A percentile compares a stretch with the other conserved stretches of the same genome.
phyloP scores from a whole-genome alignment of 2,113 vertebrate genomes.

The Notothenia rossii region DNA sequence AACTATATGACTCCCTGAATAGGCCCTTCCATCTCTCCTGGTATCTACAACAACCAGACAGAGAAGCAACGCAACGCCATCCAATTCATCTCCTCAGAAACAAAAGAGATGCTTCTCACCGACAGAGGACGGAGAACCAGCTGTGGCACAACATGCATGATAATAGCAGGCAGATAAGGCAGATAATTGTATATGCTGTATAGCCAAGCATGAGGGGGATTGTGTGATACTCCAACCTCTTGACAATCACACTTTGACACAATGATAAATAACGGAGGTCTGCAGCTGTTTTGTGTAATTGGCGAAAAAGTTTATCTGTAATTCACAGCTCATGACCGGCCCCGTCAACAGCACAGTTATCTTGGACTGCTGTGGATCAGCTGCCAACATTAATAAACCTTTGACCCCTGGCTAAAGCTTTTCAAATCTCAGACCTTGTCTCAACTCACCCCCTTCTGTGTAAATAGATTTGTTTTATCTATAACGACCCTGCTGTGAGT shows the following conservation, averaged over 20 bases:
- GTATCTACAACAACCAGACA: constrained; percentile 50
- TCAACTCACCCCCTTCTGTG: constrained; percentile 2
- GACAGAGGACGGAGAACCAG: constrained; percentile 52
- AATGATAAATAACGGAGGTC: constrained; percentile 41
- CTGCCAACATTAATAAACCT: constrained; percentile 33
- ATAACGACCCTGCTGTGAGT: constrained; percentile 25
- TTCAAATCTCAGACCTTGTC: constrained; percentile 8
- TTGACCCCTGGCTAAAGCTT: constrained; percentile 41
- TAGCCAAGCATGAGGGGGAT: constrained; percentile 41
- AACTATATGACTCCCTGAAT: constrained; percentile 41
- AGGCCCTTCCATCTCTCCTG: constrained; percentile 27
- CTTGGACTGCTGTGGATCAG: constrained; percentile 34
- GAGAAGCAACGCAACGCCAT: constrained; percentile 10
- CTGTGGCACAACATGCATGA: constrained; percentile 36
- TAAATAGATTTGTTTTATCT: constrained; percentile 27
- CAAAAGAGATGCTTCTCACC: constrained; percentile 60
- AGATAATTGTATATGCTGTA: constrained; percentile 59
- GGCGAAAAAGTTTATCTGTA: constrained; percentile 31
- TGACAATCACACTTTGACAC: constrained; percentile 29
- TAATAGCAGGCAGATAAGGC: constrained; percentile 66
- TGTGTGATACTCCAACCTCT: background rate
- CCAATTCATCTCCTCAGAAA: constrained; percentile 67
- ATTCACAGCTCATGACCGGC: constrained; percentile 9
- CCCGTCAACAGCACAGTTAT: constrained; percentile 15
- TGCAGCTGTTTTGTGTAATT: constrained; percentile 22